Percentiles rank a stretch among this genome's conserved stretches.
Evolutionary conservation across 2,888 invertebrate species (phyloP).

Genomic region (Abrostola tripartita): DNA sequence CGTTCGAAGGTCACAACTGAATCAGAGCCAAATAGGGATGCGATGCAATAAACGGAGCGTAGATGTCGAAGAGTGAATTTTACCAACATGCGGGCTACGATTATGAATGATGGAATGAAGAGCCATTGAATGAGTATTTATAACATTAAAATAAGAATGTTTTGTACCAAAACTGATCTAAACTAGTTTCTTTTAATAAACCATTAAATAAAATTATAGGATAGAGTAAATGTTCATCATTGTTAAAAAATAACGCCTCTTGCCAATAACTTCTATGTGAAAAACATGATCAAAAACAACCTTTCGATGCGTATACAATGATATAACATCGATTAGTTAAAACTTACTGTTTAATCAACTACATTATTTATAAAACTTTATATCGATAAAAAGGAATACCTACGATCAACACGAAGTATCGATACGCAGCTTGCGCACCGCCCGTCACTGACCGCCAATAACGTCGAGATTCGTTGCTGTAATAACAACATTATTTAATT

Average conservation of each 20-base stretch:
- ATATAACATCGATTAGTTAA: too few species aligned
- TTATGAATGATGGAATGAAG: constrained; percentile 4
- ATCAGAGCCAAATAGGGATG: constrained; percentile 66
- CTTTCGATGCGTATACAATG: too few species aligned
- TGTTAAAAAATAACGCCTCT: too few species aligned
- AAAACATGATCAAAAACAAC: too few species aligned
- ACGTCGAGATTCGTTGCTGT: constrained; percentile 56
- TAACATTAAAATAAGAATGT: not conserved
- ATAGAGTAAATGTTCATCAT: too few species aligned
- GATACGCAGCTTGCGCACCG: constrained; percentile 6
- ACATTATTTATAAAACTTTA: not conserved
- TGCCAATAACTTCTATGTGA: too few species aligned
- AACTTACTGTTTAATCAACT: too few species aligned
- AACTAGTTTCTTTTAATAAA: too few species aligned
- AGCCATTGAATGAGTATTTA: not conserved
- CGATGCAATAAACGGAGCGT: constrained; percentile 17
- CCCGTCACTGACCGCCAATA: constrained; percentile 52
- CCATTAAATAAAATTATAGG: too few species aligned
- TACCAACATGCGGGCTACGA: constrained; percentile 13
- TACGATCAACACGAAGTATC: constrained; percentile 9
- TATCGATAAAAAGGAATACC: not conserved
- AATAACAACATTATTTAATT: constrained; percentile 67
- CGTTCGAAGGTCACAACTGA: constrained; percentile 83
- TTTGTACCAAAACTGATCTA: too few species aligned
- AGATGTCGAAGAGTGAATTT: constrained; percentile 34